Evolutionary conservation across 92 coral and sea anemone genomes (phyloP), one percentile per base, ranked within the genome.

Genomic region (Zoanthus sansibaricus): DNA sequence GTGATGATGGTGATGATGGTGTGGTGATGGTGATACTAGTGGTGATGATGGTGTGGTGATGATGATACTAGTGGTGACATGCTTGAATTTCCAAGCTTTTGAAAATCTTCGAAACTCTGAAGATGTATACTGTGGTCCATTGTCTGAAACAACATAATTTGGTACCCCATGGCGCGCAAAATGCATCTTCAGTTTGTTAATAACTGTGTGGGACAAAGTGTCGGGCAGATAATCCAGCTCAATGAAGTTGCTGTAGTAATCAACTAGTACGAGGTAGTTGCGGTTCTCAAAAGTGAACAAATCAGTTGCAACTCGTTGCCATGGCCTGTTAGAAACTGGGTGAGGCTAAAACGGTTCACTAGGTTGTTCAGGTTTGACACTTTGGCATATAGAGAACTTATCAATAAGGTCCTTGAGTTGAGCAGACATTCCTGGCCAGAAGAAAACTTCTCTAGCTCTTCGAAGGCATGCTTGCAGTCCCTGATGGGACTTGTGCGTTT

Each of bases 81-180:
- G 75, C 46, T 70, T 70, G 75, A 70, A 70, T 70, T 70, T 70
- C 75, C 75, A 70, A 30, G 75, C 32, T 70, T 48, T 31, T 70
- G 47, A 46, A 70, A 70, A 70, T 70, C 75, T 70, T 70, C 75
- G 75, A 31, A 70, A 70, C 75, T 31, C 75, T 70, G 16, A 70
- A 70, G 75, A 70, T 70, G 46, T 70, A 70, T 70, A 70, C 75
- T 70, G 75, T 31, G 75, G 75, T 30, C 75, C 75, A 70, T 70
- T 70, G 75, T 68, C 73, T 68, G 73, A 68, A 68, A 68, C 44
- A 68, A 68, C 73, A 68, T 68, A 68, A 9, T 68, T 44, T 25
- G 73, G 73, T 68, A 68, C 73, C 73, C 73, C 73, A 68, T 68
- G 73, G 21, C 71, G 71, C n/a, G 71, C 71, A 64, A 64, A 64